Percentiles rank a stretch among this genome's conserved stretches.
Conservation (phyloP, 2,888 invertebrate genomes). For the Invenusta paracnida region DNA sequence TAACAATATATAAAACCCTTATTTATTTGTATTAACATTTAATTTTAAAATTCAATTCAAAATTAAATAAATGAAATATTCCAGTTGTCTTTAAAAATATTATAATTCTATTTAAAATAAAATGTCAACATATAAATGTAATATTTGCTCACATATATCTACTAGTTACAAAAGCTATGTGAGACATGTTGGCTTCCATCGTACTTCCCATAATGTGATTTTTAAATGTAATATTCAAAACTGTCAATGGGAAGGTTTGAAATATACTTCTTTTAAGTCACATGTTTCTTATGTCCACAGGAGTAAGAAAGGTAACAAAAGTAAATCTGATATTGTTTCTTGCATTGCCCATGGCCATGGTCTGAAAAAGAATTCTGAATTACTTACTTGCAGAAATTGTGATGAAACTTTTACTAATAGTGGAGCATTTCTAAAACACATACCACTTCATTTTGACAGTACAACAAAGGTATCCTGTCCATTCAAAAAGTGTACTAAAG, state of each 20-base stretch:
- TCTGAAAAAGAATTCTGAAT: too few relatives aligned
- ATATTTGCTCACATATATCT: neutral
- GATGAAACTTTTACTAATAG: neutral
- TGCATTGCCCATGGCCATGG: too few relatives aligned
- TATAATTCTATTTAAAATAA: too few relatives aligned
- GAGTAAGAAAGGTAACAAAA: neutral
- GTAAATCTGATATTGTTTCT: neutral
- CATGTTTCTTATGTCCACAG: neutral
- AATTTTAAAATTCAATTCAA: too few relatives aligned
- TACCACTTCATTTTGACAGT: neutral
- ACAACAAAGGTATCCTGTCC: neutral
- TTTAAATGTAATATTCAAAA: neutral
- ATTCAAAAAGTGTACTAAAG: neutral
- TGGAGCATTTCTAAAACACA: neutral
- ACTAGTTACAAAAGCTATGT: neutral
- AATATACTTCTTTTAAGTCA: neutral
- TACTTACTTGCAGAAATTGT: neutral
- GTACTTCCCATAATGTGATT: neutral
- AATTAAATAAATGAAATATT: too few relatives aligned
- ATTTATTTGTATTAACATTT: too few relatives aligned
- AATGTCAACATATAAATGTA: too few relatives aligned
- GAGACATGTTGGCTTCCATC: neutral
- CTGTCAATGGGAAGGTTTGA: neutral
- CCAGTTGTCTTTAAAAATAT: too few relatives aligned
- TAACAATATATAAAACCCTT: too few relatives aligned